phyloP scores from a whole-genome alignment of 2,888 invertebrate species.

The Meandrusa payeni region DNA sequence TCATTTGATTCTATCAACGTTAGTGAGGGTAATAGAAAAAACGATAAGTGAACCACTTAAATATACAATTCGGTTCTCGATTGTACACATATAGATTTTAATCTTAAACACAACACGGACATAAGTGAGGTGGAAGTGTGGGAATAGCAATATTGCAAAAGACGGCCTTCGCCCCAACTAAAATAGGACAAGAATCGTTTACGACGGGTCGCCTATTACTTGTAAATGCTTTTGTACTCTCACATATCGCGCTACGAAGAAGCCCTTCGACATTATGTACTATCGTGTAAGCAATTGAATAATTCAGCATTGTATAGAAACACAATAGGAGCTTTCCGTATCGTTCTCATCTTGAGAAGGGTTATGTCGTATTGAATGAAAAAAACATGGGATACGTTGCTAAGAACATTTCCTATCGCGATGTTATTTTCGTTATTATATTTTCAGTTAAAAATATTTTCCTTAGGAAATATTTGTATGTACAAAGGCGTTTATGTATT shows the following conservation, averaged over 20 bases:
- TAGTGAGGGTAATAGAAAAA: too few species aligned
- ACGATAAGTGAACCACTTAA: too few species aligned
- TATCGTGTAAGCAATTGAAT: slow-evolving; percentile 50
- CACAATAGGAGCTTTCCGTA: slow-evolving; percentile 39
- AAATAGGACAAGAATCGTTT: slow-evolving; percentile 38
- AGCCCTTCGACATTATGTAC: slow-evolving; percentile 34
- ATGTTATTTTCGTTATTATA: neutral
- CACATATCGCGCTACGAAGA: slow-evolving; percentile 36
- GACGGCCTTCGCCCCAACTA: slow-evolving; percentile 32
- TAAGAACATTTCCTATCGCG: neutral
- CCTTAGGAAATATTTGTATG: too few species aligned
- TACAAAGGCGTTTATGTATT: too few species aligned
- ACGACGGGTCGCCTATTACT: slow-evolving; percentile 45
- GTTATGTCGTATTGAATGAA: slow-evolving; percentile 40
- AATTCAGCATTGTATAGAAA: slow-evolving; percentile 46
- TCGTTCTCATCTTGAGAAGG: slow-evolving; percentile 38
- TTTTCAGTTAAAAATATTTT: too few species aligned
- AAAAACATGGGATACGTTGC: slow-evolving; percentile 31
- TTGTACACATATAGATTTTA: slow-evolving; percentile 6
- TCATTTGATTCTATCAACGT: too few species aligned
- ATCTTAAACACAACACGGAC: slow-evolving; percentile 6
- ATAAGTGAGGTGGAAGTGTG: slow-evolving; percentile 10
- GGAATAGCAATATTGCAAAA: slow-evolving; percentile 26
- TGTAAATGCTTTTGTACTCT: slow-evolving; percentile 46
- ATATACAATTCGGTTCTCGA: neutral